A percentile compares a stretch with the other conserved stretches of the same genome.
These are phyloP conservation scores for Malacoraja senta DNA, from an alignment of 2,797 vertebrate genomes.

Conservation along the genomic window DNA sequence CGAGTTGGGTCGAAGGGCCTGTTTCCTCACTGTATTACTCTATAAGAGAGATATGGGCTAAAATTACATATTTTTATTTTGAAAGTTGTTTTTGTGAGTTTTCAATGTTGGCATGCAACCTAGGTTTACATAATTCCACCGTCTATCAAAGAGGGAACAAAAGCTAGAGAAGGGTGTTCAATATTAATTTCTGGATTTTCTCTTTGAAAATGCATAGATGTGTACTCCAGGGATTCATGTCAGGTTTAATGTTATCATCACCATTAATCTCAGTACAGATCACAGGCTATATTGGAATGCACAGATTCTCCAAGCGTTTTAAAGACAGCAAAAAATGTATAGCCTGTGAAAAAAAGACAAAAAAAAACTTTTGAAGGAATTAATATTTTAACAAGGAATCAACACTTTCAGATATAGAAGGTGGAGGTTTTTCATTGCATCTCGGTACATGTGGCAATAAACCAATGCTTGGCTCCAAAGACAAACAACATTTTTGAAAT, in stretches of 20 bases:
- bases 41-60: too few relatives aligned
- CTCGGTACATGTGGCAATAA: too few relatives aligned
- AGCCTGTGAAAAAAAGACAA: background rate
- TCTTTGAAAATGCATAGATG: background rate
- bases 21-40: too few relatives aligned
- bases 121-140: too few relatives aligned
- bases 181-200: background rate
- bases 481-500: background rate
- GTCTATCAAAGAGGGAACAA: background rate
- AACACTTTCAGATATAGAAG: background rate
- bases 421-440: background rate
- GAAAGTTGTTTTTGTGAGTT: too few relatives aligned
- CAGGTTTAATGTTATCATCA: background rate
- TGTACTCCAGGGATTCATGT: too few relatives aligned
- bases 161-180: background rate
- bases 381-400: background rate
- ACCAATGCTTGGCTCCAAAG: background rate
- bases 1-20: too few relatives aligned
- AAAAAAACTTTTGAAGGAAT: too few relatives aligned
- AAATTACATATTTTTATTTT: too few relatives aligned
- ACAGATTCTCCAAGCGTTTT: background rate
- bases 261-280: background rate
- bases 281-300: background rate
- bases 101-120: too few relatives aligned
- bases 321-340: background rate